These are phyloP conservation scores for Xiphophorus birchmanni DNA, from an alignment of 2,797 vertebrate genomes.

Conservation along the genomic window DNA sequence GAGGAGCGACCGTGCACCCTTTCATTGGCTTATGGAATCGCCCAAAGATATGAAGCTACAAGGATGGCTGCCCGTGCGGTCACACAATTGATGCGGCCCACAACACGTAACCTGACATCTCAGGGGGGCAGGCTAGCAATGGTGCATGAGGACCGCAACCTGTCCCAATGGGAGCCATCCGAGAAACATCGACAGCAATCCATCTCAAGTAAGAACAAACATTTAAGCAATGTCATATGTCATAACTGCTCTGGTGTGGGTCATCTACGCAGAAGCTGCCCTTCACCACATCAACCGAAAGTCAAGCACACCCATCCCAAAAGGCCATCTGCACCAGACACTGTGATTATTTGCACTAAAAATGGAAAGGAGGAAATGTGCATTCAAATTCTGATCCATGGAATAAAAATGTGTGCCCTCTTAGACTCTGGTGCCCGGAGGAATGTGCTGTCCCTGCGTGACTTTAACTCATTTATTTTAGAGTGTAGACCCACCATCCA, in stretches of 20 bases:
- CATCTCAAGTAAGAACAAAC: too few relatives aligned
- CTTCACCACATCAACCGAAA: not conserved
- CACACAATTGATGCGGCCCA: too few relatives aligned
- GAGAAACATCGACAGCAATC: too few relatives aligned
- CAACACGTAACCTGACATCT: too few relatives aligned
- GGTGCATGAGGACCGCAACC: too few relatives aligned
- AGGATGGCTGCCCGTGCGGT: too few relatives aligned
- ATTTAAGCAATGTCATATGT: not conserved
- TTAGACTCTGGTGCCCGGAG: not conserved
- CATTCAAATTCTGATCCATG: not conserved
- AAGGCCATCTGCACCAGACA: not conserved
- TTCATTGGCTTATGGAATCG: too few relatives aligned
- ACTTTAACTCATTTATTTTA: not conserved
- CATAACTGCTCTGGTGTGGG: not conserved
- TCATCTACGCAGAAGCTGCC: not conserved
- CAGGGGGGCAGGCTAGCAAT: too few relatives aligned
- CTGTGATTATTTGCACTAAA: not conserved
- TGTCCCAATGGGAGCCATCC: too few relatives aligned
- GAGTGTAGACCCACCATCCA: not conserved
- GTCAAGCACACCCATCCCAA: not conserved
- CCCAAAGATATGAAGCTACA: too few relatives aligned
- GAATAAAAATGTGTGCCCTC: not conserved
- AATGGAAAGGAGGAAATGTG: slow-evolving; percentile 1
- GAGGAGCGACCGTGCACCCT: too few relatives aligned
- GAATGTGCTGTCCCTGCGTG: not conserved